Percentiles rank a stretch among this genome's conserved stretches.
These are phyloP conservation scores for Metopolophium dirhodum DNA, from an alignment of 1,140 invertebrate genomes.

Conservation along the genomic window DNA sequence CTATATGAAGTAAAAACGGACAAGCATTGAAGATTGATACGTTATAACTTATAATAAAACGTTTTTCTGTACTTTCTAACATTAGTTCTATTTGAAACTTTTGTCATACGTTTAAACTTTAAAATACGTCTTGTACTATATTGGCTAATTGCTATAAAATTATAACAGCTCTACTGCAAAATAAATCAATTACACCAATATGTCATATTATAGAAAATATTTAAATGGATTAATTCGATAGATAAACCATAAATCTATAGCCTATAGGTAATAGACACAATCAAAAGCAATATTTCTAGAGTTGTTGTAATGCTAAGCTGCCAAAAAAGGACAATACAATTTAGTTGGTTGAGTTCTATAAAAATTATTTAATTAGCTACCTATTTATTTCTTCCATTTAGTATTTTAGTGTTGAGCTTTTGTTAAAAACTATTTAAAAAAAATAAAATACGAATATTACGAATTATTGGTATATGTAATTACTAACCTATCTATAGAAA, in stretches of 20 bases:
- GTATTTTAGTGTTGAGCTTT: background rate
- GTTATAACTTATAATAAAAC: background rate
- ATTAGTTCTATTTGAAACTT: background rate
- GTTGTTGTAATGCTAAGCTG: background rate
- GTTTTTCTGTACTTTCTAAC: background rate
- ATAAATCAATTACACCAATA: background rate
- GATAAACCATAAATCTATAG: no score
- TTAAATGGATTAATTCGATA: background rate
- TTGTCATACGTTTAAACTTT: background rate
- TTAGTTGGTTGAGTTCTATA: background rate
- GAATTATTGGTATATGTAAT: no score
- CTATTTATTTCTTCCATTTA: no score
- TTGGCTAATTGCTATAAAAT: background rate
- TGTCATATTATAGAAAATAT: background rate
- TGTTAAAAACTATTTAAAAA: no score
- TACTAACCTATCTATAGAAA: no score
- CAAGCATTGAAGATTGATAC: background rate
- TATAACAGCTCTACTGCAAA: background rate
- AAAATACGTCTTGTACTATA: background rate
- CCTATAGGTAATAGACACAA: no score
- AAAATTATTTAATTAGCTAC: no score
- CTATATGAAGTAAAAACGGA: no score
- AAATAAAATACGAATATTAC: no score
- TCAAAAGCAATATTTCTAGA: background rate
- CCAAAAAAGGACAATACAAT: background rate